Conservation (phyloP, 2,113 vertebrate species). For the Acrocephalus arundinaceus region DNA sequence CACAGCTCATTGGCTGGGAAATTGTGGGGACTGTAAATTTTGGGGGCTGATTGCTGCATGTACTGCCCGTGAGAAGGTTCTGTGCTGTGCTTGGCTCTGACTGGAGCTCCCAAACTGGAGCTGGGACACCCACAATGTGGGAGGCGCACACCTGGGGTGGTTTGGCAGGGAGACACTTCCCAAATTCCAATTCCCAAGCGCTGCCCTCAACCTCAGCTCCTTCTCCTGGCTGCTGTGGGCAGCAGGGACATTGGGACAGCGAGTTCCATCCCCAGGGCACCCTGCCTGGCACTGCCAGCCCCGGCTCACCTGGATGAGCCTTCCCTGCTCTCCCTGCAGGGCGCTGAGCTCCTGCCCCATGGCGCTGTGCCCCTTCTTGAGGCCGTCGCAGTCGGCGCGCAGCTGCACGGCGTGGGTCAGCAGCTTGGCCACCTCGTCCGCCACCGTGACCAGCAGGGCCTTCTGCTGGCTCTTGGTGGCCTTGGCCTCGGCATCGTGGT, state of each 20-base stretch:
- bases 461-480: constrained; percentile 84
- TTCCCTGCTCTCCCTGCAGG: constrained; percentile 90
- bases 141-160: fast-evolving
- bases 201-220: background rate
- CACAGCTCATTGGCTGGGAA: background rate
- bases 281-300: background rate
- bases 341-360: constrained; percentile 90
- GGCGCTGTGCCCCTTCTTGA: constrained; percentile 84
- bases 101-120: background rate
- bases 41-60: background rate
- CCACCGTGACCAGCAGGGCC: constrained; percentile 85
- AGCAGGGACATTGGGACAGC: fast-evolving
- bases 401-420: constrained; percentile 82
- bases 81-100: background rate
- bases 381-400: constrained; percentile 84
- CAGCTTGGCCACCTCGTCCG: constrained; percentile 90
- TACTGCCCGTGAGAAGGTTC: background rate
- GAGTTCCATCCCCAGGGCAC: background rate
- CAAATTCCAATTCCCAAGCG: background rate
- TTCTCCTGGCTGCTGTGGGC: fast-evolving
- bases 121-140: fast-evolving
- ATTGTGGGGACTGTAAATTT: background rate
- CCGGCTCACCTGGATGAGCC: constrained; percentile 87
- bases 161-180: background rate
- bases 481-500: constrained; percentile 83